phyloP scores from a whole-genome alignment of 2,113 vertebrate genomes.

The Tapirus terrestris region DNA sequence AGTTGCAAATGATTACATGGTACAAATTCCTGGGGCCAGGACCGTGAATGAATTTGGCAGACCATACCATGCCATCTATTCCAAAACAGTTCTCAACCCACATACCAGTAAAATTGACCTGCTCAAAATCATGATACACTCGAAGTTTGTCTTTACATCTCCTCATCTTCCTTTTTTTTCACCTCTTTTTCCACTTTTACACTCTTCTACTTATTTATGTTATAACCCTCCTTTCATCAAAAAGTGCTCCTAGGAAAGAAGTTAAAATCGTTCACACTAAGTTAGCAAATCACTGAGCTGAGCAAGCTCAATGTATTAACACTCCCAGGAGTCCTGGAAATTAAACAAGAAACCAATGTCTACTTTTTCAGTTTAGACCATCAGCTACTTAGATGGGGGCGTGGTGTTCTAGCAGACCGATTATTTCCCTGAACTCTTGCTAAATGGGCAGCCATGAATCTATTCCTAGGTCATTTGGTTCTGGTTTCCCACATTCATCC shows the following conservation, averaged over 20 bases:
- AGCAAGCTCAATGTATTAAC: neutral
- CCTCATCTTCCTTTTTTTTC: neutral
- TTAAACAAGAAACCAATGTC: conserved; percentile 2
- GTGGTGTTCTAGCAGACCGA: neutral
- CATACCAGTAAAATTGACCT: neutral
- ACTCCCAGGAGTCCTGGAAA: neutral
- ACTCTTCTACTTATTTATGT: neutral
- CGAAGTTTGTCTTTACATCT: neutral
- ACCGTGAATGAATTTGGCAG: neutral
- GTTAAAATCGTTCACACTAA: neutral
- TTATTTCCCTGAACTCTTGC: neutral
- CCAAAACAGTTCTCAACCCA: neutral
- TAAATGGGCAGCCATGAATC: neutral
- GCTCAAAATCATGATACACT: neutral
- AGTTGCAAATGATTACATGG: neutral
- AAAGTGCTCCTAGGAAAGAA: neutral
- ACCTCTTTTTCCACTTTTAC: neutral
- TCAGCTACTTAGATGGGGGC: neutral
- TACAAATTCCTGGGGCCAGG: neutral
- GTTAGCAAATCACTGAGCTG: neutral
- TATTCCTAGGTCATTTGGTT: neutral
- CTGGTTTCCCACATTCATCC: neutral
- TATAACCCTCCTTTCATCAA: neutral
- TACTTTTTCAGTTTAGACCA: neutral
- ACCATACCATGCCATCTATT: neutral